phyloP scores from a whole-genome alignment of 2,113 vertebrate genomes.

The Todiramphus saurophagus region DNA sequence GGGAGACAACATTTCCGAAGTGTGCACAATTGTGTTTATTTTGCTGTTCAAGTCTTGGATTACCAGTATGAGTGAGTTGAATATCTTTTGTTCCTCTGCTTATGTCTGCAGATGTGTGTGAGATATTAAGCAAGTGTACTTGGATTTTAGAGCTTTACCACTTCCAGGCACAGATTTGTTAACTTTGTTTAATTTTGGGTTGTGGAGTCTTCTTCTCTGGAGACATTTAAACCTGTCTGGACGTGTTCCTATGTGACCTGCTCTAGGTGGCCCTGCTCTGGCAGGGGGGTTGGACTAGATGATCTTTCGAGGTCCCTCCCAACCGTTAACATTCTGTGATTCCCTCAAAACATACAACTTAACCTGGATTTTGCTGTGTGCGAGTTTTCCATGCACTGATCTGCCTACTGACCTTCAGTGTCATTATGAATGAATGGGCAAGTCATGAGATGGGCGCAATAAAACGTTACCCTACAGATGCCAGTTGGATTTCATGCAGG shows the following conservation, averaged over 20 bases:
- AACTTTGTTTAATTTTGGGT: not conserved
- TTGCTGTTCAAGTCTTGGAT: conserved; percentile 91
- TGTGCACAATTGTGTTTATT: conserved; percentile 96
- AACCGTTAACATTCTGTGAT: too few species aligned
- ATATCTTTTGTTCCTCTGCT: not conserved
- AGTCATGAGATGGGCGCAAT: not conserved
- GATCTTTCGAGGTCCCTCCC: too few species aligned
- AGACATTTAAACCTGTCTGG: too few species aligned
- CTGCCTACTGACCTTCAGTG: not conserved
- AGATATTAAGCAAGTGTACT: not conserved
- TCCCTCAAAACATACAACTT: not conserved
- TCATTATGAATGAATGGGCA: not conserved
- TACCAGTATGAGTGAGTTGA: conserved; percentile 90
- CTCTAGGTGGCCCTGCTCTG: too few species aligned
- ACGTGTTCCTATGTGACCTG: too few species aligned
- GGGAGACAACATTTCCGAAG: conserved; percentile 84
- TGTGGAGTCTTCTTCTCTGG: too few species aligned
- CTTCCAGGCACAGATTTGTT: not conserved
- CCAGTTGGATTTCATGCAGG: not conserved
- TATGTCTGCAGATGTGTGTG: not conserved
- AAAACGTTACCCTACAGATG: not conserved
- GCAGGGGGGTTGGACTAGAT: too few species aligned
- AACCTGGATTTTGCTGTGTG: not conserved
- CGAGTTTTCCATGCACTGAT: not conserved
- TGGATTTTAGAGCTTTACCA: not conserved